A percentile compares a stretch with the other conserved stretches of the same genome.
phyloP scores from a whole-genome alignment of 2,888 invertebrate species.

The Linnaemya vulpina region DNA sequence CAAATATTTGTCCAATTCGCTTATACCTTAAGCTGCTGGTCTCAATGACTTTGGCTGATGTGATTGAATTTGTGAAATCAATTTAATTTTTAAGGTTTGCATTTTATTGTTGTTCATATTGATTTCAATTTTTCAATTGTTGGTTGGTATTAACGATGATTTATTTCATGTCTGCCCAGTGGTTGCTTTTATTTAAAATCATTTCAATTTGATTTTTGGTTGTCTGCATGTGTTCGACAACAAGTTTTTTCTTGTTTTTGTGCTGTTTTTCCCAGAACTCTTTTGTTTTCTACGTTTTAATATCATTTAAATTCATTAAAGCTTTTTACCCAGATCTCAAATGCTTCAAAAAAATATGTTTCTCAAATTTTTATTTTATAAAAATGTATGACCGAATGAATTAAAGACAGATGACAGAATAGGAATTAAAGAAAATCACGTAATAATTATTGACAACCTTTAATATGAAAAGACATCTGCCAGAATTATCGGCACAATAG shows the following conservation, averaged over 20 bases:
- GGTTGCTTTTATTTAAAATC: conserved; percentile 66
- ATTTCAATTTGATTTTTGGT: conserved; percentile 68
- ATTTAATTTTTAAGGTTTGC: conserved; percentile 66
- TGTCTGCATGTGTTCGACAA: conserved; percentile 63
- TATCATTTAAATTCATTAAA: conserved; percentile 51
- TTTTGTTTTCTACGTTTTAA: conserved; percentile 6
- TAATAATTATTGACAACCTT: conserved; percentile 15
- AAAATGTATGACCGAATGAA: not conserved
- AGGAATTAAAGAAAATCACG: not conserved
- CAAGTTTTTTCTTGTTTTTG: conserved; percentile 44
- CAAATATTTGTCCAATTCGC: not conserved
- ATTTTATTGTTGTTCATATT: conserved; percentile 69
- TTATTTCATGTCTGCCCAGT: conserved; percentile 65
- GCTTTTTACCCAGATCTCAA: conserved; percentile 34
- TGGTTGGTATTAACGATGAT: conserved; percentile 64
- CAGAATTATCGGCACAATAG: not conserved
- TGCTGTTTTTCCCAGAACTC: conserved; percentile 17
- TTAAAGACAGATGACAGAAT: conserved; percentile 14
- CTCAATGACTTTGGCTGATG: conserved; percentile 21
- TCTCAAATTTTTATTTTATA: not conserved
- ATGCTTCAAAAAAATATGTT: not conserved
- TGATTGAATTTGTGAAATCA: conserved; percentile 62
- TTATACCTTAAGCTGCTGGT: not conserved
- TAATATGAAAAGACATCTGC: conserved; percentile 3
- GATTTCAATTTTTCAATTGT: conserved; percentile 70